Conservation (phyloP, 2,797 vertebrate genomes). For the Parauchenoglanis ngamensis region DNA sequence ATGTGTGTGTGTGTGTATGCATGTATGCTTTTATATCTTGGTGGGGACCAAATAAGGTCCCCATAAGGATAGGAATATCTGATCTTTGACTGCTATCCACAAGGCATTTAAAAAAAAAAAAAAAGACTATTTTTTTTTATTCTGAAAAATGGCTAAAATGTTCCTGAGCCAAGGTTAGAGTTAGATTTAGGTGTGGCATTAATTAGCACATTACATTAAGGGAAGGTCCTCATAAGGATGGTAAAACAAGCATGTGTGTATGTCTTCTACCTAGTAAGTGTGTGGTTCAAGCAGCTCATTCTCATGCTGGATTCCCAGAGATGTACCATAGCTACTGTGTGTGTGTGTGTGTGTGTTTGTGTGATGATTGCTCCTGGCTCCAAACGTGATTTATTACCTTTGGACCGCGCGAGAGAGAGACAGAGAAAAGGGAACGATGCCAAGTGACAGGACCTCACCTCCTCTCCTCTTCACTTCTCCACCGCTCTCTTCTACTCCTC, state of each 20-base stretch:
- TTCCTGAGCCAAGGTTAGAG: not conserved
- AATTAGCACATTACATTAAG: not conserved
- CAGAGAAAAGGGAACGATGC: conserved; percentile 56
- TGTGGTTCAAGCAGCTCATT: not conserved
- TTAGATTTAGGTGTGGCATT: not conserved
- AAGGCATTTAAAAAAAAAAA: not conserved
- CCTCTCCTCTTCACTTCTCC: conserved; percentile 18
- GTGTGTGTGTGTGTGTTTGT: conserved; percentile 51
- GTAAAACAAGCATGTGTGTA: not conserved
- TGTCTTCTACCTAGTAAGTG: not conserved
- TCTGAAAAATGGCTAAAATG: not conserved
- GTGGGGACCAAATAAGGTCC: not conserved
- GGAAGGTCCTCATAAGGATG: not conserved
- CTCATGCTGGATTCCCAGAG: not conserved
- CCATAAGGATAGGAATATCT: not conserved
- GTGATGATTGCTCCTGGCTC: conserved; percentile 68
- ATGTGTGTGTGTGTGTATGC: not conserved
- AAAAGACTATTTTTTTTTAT: not conserved
- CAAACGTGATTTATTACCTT: conserved; percentile 67
- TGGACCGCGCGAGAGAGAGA: conserved; percentile 10
- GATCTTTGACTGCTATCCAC: not conserved
- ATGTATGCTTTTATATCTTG: not conserved
- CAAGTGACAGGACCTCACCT: conserved; percentile 12
- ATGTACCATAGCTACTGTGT: conserved; percentile 31
- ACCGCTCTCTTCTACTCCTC: not conserved